Evolutionary conservation across 2,888 invertebrate genomes (phyloP), one percentile per base, ranked within the genome.

Genomic region (Dryadula phaetusa): DNA sequence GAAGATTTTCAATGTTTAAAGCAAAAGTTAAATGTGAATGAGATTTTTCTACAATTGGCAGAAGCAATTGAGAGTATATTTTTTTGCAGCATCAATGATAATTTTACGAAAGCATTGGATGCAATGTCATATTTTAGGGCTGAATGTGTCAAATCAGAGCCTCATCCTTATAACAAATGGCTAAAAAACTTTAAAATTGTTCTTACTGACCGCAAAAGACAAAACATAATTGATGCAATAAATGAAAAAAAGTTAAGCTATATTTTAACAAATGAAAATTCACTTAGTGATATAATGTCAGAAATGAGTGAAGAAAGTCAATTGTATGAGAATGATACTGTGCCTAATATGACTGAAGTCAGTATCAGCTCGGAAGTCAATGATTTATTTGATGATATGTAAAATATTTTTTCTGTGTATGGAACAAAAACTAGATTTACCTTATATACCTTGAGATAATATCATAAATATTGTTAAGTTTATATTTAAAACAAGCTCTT

Each of bases 1-100:
- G 90, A 91, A 63, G 95, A 96, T 79, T 96, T 94, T 74, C 82
- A 82, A 70, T 76, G 78, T 86, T 95, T 64, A 81, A 87, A 58
- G 78, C 79, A 14, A 79, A 83, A 74, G 12, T 88, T 86, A 69
- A 70, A 81, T 25, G 70, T 87, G 5, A 69, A 64, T 49, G 84
- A 86, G 2, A 72, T 93, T 1, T 77, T 81, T 53, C 60, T 78
- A 63, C 84, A 88, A 75, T 86, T 93, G 82, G 76, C 78, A 40
- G 84, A 82, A 64, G 88, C 85, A 0, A 88, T 93, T 69, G 90
- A 93, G 74, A 85, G 82, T 67, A 74, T 93, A 69, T 75, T 92
- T 34, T 80, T 81, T 66, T 83, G 79, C 62, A 89, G 89, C 66
- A 80, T 91, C 62, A 88, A 90, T 80, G 87, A 85, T 1, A 84